Evolutionary conservation across 64 coral and sea anemone species (phyloP).

Genomic region (Stichodactyla helianthus): DNA sequence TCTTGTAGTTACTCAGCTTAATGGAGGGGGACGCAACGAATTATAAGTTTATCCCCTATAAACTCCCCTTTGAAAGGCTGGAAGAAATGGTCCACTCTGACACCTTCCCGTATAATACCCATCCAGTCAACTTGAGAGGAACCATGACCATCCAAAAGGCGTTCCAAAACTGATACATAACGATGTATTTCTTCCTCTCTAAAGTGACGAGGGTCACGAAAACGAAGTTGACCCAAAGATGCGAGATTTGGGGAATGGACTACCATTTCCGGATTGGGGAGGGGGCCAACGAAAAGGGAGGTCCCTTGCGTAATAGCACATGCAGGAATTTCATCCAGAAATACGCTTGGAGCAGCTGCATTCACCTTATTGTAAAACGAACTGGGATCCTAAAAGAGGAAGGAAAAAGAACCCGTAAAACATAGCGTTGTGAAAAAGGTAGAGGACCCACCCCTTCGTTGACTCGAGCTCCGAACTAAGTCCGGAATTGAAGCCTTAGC

Average conservation of each 20-base stretch:
- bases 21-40: neutral
- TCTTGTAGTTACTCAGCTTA: neutral
- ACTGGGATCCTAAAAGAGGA: neutral
- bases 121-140: neutral
- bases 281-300: conserved; percentile 40
- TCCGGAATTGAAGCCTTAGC: too few relatives aligned
- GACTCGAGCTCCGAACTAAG: too few relatives aligned
- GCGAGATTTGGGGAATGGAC: neutral
- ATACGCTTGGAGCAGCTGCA: neutral
- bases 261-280: conserved; percentile 13
- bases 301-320: conserved; percentile 1
- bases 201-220: conserved; percentile 5
- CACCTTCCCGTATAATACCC: conserved; percentile 16
- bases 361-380: neutral
- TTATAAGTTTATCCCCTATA: conserved; percentile 23
- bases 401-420: conserved; percentile 6
- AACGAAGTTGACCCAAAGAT: neutral
- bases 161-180: neutral
- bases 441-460: conserved; percentile 28
- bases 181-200: neutral
- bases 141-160: neutral
- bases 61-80: conserved; percentile 7
- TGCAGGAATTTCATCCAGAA: too few relatives aligned
- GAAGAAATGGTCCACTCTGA: conserved; percentile 16
- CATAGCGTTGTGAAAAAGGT: neutral